phyloP scores from a whole-genome alignment of 2,113 vertebrate genomes.

The Labeo rohita region DNA sequence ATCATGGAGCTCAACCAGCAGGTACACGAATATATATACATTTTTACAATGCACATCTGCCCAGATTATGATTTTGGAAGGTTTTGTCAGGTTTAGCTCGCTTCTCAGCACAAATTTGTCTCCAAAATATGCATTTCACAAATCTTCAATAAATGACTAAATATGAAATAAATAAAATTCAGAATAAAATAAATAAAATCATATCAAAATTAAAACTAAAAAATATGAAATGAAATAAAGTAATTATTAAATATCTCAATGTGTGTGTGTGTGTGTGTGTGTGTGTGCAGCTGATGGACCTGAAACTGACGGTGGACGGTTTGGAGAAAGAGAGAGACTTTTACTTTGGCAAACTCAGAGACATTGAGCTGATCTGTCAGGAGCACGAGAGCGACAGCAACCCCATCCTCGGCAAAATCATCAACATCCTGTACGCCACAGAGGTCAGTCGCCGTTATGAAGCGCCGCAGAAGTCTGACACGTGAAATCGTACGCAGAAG shows the following conservation, averaged over 20 bases:
- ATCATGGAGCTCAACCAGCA: conserved; percentile 94
- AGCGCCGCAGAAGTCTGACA: too few relatives aligned
- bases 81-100: too few relatives aligned
- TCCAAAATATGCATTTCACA: too few relatives aligned
- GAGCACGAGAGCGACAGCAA: conserved; percentile 84
- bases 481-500: too few relatives aligned
- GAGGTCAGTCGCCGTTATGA: conserved; percentile 74
- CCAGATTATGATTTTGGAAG: too few relatives aligned
- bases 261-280: not conserved
- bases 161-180: too few relatives aligned
- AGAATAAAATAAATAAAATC: too few relatives aligned
- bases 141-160: too few relatives aligned
- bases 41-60: not conserved
- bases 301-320: conserved; percentile 89
- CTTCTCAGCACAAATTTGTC: too few relatives aligned
- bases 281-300: conserved; percentile 80
- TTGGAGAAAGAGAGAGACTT: conserved; percentile 95
- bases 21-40: conserved; percentile 66
- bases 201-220: too few relatives aligned
- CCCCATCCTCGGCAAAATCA: conserved; percentile 82
- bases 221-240: too few relatives aligned
- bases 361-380: conserved; percentile 96
- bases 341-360: conserved; percentile 94
- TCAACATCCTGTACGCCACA: conserved; percentile 89
- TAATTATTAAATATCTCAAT: not conserved